Evolutionary conservation across 2,797 vertebrate genomes (phyloP), one percentile per base, ranked within the genome.

Genomic region (Premnoplex brunnescens): DNA sequence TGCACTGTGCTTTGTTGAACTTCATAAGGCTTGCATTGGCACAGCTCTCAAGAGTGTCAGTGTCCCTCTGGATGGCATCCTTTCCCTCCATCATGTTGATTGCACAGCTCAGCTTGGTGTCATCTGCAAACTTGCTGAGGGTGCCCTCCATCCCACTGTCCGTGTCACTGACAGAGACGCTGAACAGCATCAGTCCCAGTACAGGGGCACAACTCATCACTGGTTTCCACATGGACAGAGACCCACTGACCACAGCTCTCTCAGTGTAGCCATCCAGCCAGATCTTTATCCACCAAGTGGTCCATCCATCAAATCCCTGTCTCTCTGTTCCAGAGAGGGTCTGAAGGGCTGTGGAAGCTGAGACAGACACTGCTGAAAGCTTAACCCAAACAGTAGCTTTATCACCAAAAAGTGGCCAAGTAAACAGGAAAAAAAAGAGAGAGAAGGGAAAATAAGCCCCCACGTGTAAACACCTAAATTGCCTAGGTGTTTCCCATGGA

Each of bases 141-240:
- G 19, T 60, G 14, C 55, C 46, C 20, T 39, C 1, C 2, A 28
- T 59, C 22, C 37, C 27, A 20, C 23, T 28, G 23, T 32, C 6
- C 2, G 0, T n/a, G 62, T 13, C 1, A 1, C 19, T 56, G 28
- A 12, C 14, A 9, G 3, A 26, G 2, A 7, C 19, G 18, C 44
- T 52, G 28, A 60, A 28, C n/a, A 20, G 28, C 44, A 6, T 9
- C 7, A 3, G 48, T 3, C 39, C 19, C 19, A 9, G 6, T 6
- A 12, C 10, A 39, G 24, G 34, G 28, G 8, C 10, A 30, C 10
- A 9, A 14, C 20, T 14, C 23, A 13, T n/a, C 39, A 28, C 20
- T 24, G 7, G 8, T 68, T 20, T 62, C 28, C 52, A 24, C 46
- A 15, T 17, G 28, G n/a, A 52, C 27, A 37, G 7, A 9, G 37